A percentile compares a stretch with the other conserved stretches of the same genome.
Evolutionary conservation across 2,797 vertebrate species (phyloP).

Genomic region (Chloroceryle amazona): DNA sequence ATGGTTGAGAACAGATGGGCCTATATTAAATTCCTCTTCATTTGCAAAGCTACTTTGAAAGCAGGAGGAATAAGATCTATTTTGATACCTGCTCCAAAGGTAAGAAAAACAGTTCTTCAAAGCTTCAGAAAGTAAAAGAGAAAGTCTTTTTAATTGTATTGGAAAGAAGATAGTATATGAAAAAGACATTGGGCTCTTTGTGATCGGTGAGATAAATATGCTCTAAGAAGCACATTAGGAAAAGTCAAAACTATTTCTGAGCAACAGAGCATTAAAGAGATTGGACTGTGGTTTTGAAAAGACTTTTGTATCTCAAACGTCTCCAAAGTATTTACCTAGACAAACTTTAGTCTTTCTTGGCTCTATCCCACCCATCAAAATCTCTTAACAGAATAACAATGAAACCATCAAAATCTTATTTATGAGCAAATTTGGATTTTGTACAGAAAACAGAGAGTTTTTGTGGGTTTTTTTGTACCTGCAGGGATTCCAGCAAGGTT

Average conservation of each 20-base stretch:
- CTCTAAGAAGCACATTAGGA: not conserved
- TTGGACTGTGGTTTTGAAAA: not conserved
- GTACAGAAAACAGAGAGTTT: not conserved
- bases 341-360: not conserved
- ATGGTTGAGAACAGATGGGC: conserved; percentile 40
- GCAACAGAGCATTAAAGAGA: not conserved
- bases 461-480: not conserved
- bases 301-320: not conserved
- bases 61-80: conserved; percentile 20
- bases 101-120: conserved; percentile 48
- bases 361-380: not conserved
- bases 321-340: not conserved
- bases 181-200: not conserved
- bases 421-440: not conserved
- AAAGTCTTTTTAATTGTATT: not conserved
- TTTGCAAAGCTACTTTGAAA: conserved; percentile 46
- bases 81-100: conserved; percentile 34
- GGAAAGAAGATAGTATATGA: not conserved
- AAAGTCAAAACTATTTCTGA: not conserved
- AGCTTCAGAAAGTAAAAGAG: not conserved
- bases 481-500: conserved; percentile 33
- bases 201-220: not conserved
- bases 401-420: not conserved
- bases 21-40: conserved; percentile 40
- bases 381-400: not conserved